A percentile compares a stretch with the other conserved stretches of the same genome.
Conservation (phyloP, 2,888 invertebrate genomes). For the Zeuzera pyrina region DNA sequence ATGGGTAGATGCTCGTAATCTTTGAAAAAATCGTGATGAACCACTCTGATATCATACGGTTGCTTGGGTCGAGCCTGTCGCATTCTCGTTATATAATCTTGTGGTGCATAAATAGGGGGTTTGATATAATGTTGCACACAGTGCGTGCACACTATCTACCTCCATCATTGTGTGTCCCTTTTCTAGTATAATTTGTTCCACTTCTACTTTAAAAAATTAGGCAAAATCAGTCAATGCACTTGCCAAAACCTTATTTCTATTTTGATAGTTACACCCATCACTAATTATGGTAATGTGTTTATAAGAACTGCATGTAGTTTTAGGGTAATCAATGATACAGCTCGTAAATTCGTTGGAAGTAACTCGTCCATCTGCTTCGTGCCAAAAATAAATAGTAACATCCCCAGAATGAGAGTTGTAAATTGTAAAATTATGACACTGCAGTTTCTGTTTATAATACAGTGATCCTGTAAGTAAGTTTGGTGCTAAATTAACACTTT, state of each 20-base stretch:
- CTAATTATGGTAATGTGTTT: not conserved
- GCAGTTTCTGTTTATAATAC: constrained; percentile 16
- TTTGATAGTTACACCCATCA: not conserved
- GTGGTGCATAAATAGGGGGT: constrained; percentile 1
- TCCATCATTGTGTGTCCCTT: not conserved
- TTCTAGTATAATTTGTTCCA: not conserved
- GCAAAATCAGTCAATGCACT: not conserved
- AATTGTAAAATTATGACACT: constrained; percentile 12
- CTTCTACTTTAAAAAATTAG: not conserved
- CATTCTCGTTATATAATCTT: constrained; percentile 3
- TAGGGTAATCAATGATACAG: constrained; percentile 6
- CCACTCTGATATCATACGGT: constrained; percentile 1
- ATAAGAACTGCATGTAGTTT: constrained; percentile 1
- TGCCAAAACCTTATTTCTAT: not conserved
- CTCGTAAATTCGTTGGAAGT: constrained; percentile 13
- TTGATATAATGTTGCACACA: not conserved
- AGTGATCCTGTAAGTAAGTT: constrained; percentile 11
- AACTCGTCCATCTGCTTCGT: constrained; percentile 13
- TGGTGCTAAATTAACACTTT: constrained; percentile 14
- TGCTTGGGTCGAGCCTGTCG: constrained; percentile 1
- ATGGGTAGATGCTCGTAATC: not conserved
- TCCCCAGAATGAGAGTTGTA: constrained; percentile 6
- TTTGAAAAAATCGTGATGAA: constrained; percentile 2
- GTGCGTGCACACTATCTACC: not conserved
- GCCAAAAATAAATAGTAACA: constrained; percentile 14